Evolutionary conservation across 2,113 vertebrate species (phyloP).

Genomic region (Aythya baeri): DNA sequence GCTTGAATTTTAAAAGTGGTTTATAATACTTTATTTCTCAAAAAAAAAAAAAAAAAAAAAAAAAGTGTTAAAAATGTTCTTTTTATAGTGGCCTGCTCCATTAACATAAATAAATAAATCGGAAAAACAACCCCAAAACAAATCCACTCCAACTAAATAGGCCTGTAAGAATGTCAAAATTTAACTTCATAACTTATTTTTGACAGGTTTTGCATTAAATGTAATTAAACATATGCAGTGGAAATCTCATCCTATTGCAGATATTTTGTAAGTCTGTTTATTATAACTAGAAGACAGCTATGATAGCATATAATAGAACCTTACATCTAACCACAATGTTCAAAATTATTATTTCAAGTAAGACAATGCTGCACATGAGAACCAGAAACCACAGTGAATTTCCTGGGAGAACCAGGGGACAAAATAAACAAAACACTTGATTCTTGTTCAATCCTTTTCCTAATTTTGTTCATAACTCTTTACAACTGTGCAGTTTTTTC

Average conservation of each 20-base stretch:
- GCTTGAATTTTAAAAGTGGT: not conserved
- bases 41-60: not conserved
- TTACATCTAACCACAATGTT: not conserved
- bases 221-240: not conserved
- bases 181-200: not conserved
- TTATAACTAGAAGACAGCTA: not conserved
- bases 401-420: not conserved
- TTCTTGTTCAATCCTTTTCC: not conserved
- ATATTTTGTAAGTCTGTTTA: not conserved
- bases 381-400: constrained; percentile 6
- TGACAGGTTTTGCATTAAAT: not conserved
- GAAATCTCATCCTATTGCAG: not conserved
- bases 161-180: not conserved
- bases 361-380: not conserved
- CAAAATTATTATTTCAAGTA: not conserved
- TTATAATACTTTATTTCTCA: not conserved
- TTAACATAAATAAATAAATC: not conserved
- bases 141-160: not conserved
- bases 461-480: not conserved
- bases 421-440: not conserved
- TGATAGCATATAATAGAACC: not conserved
- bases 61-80: not conserved
- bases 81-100: not conserved
- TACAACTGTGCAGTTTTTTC: not conserved
- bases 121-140: not conserved